Percentiles rank a stretch among this genome's conserved stretches.
Evolutionary conservation across 2,888 invertebrate species (phyloP).

Genomic region (Drosophila helvetica): DNA sequence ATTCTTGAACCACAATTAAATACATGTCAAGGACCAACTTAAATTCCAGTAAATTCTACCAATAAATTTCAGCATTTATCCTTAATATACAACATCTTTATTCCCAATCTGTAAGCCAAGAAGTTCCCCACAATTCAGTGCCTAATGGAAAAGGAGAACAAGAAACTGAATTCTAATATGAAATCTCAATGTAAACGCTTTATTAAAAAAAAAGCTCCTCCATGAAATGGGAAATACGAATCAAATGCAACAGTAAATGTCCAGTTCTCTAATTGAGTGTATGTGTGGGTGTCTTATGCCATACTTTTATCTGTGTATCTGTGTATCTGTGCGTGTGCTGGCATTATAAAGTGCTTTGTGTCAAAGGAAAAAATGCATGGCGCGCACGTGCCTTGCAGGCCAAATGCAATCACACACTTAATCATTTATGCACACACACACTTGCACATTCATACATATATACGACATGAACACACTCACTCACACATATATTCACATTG

Average conservation of each 20-base stretch:
- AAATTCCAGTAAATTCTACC: too few relatives aligned
- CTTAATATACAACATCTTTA: too few relatives aligned
- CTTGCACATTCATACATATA: too few relatives aligned
- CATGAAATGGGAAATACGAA: constrained; percentile 37
- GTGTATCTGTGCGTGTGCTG: neutral
- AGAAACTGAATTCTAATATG: constrained; percentile 5
- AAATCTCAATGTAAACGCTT: constrained; percentile 48
- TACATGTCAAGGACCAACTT: too few relatives aligned
- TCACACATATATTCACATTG: constrained; percentile 10
- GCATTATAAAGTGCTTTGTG: constrained; percentile 74
- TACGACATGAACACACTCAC: constrained; percentile 18
- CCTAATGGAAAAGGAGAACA: neutral
- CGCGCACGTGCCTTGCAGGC: constrained; percentile 61
- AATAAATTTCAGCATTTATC: too few relatives aligned
- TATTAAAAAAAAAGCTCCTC: constrained; percentile 55
- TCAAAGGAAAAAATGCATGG: constrained; percentile 74
- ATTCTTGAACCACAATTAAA: too few relatives aligned
- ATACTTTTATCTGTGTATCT: constrained; percentile 7
- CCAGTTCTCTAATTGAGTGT: constrained; percentile 8
- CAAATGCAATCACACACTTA: constrained; percentile 67
- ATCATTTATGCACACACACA: constrained; percentile 69
- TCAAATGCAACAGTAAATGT: constrained; percentile 51
- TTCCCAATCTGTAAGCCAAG: too few relatives aligned
- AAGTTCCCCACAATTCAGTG: too few relatives aligned
- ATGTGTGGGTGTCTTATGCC: neutral